Conservation (phyloP, 2,888 invertebrate genomes). For the Athalia rosae region DNA sequence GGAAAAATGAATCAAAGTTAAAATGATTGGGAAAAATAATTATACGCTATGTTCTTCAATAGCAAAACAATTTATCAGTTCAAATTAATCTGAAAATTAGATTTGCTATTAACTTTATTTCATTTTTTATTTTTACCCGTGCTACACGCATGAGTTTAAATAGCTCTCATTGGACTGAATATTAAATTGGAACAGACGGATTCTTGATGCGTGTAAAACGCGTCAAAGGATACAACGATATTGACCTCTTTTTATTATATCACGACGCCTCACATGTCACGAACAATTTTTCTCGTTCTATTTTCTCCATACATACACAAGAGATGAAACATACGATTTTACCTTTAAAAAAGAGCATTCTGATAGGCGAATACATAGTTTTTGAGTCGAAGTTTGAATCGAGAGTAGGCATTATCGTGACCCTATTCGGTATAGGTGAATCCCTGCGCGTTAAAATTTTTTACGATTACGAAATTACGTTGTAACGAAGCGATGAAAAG, state of each 20-base stretch:
- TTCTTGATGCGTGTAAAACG: slow-evolving; percentile 5
- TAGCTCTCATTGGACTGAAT: slow-evolving; percentile 11
- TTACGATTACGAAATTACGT: slow-evolving; percentile 19
- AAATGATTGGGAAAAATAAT: no score
- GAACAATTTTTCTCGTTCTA: no score
- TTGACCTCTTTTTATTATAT: slow-evolving; percentile 34
- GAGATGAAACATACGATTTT: no score
- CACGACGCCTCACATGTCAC: slow-evolving; percentile 21
- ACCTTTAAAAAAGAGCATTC: no score
- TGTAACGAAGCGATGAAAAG: not conserved
- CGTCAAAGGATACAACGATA: slow-evolving; percentile 10
- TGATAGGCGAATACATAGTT: no score
- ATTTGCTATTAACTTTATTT: not conserved
- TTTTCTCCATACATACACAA: no score
- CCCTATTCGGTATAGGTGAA: slow-evolving; percentile 6
- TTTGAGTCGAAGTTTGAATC: not conserved
- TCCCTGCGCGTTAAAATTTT: slow-evolving; percentile 1
- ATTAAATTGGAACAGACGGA: slow-evolving; percentile 9
- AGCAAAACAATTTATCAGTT: not conserved
- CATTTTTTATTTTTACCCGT: not conserved
- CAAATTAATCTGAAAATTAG: not conserved
- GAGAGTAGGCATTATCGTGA: not conserved
- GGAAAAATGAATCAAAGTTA: no score
- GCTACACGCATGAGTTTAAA: not conserved
- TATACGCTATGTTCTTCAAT: no score